Percentiles rank a stretch among this genome's conserved stretches.
Conservation (phyloP, 2,113 vertebrate genomes). For the Orycteropus afer region DNA sequence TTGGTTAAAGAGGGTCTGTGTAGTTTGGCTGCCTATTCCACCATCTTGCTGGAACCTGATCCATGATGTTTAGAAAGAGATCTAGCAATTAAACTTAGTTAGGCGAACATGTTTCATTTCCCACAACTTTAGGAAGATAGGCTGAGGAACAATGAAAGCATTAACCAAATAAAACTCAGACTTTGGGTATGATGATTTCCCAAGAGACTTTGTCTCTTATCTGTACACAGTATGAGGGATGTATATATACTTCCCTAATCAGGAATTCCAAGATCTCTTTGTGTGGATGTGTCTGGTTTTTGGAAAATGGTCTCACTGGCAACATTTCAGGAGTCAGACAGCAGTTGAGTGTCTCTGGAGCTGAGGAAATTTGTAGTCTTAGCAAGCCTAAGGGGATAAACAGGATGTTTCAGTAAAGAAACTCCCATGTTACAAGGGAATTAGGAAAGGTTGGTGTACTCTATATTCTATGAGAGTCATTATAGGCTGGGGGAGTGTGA, state of each 20-base stretch:
- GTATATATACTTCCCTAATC: constrained; percentile 93
- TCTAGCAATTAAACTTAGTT: too few relatives aligned
- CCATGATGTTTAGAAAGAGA: too few relatives aligned
- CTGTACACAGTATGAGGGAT: constrained; percentile 95
- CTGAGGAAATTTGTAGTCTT: constrained; percentile 91
- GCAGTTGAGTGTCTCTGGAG: constrained; percentile 86
- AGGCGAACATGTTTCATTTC: too few relatives aligned
- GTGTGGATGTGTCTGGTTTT: constrained; percentile 90
- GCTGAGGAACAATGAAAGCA: too few relatives aligned
- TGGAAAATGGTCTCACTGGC: constrained; percentile 91
- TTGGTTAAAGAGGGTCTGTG: too few relatives aligned
- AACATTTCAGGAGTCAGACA: constrained; percentile 95
- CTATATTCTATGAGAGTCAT: not conserved
- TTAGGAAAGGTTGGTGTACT: not conserved
- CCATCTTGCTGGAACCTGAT: too few relatives aligned
- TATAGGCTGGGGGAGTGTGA: too few relatives aligned
- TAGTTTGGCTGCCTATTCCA: too few relatives aligned
- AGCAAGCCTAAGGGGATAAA: constrained; percentile 83
- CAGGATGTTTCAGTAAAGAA: not conserved
- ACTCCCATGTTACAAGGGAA: not conserved
- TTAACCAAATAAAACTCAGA: not conserved
- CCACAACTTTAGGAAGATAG: too few relatives aligned
- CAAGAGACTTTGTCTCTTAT: constrained; percentile 81
- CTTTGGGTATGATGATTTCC: not conserved
- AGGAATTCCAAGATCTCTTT: constrained; percentile 98